A percentile compares a stretch with the other conserved stretches of the same genome.
Conservation (phyloP, 2,113 vertebrate genomes). For the Baryphthengus martii region DNA sequence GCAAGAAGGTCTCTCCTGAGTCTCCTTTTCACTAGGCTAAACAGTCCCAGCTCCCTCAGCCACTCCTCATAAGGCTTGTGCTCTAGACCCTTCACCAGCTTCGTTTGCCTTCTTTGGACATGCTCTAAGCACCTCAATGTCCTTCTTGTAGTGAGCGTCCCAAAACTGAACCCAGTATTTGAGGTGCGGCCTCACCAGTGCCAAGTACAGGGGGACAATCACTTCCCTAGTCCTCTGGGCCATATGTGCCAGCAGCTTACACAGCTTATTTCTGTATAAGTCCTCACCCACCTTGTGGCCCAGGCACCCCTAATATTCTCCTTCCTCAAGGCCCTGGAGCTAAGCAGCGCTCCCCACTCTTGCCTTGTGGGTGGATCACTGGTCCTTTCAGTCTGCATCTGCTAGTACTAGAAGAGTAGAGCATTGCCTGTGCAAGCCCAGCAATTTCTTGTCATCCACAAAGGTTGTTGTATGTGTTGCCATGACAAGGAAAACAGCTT, state of each 20-base stretch:
- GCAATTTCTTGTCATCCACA: neutral
- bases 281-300: neutral
- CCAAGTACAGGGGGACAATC: fast-evolving
- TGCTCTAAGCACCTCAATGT: neutral
- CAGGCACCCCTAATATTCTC: neutral
- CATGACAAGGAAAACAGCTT: neutral
- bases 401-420: neutral
- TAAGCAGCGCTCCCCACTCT: neutral
- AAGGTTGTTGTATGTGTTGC: neutral
- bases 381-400: neutral
- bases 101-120: fast-evolving
- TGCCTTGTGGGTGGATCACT: neutral
- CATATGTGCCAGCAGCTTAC: neutral
- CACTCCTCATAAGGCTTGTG: fast-evolving
- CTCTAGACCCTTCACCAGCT: neutral
- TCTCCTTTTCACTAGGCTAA: neutral
- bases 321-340: neutral
- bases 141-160: neutral
- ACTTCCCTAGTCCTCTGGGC: neutral
- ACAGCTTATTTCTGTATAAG: neutral
- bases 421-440: neutral
- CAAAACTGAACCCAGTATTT: neutral
- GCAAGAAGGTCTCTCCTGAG: fast-evolving
- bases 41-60: neutral
- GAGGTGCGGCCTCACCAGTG: neutral